Evolutionary conservation across 2,888 invertebrate species (phyloP).

Genomic region (Escarpia spicata): DNA sequence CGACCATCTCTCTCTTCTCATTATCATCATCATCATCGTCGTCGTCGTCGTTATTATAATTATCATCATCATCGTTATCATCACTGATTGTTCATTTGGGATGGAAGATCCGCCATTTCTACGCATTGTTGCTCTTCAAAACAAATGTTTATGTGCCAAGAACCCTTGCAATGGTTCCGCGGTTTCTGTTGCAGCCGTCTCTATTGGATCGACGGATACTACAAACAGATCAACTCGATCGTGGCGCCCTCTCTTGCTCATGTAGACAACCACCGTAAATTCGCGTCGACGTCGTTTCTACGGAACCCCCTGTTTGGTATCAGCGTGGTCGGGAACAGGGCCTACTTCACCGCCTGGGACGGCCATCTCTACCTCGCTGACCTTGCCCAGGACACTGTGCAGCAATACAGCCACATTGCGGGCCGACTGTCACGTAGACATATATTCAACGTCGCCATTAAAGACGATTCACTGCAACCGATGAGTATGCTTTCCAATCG

Average conservation of each 20-base stretch:
- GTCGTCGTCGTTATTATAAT: no score
- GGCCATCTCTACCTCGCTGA: background rate
- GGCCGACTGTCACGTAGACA: background rate
- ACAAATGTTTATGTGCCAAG: background rate
- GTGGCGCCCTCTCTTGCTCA: background rate
- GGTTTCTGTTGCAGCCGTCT: background rate
- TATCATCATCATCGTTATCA: no score
- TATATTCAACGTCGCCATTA: background rate
- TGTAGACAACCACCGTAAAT: background rate
- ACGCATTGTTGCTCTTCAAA: background rate
- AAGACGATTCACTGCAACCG: background rate
- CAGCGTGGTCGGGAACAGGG: background rate
- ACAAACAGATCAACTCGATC: background rate
- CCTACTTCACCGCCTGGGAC: slow-evolving; percentile 4
- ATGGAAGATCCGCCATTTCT: background rate
- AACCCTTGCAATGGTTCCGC: background rate
- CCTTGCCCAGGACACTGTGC: background rate
- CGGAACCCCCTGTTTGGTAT: background rate
- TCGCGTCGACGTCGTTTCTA: background rate
- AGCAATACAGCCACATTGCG: background rate
- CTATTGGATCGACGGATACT: background rate
- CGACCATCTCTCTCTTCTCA: no score
- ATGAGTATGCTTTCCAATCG: background rate
- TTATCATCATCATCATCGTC: no score
- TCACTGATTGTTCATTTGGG: background rate